Percentiles rank a stretch among this genome's conserved stretches.
phyloP scores from a whole-genome alignment of 2,797 vertebrate species.

The Craterocephalus amniculus region DNA sequence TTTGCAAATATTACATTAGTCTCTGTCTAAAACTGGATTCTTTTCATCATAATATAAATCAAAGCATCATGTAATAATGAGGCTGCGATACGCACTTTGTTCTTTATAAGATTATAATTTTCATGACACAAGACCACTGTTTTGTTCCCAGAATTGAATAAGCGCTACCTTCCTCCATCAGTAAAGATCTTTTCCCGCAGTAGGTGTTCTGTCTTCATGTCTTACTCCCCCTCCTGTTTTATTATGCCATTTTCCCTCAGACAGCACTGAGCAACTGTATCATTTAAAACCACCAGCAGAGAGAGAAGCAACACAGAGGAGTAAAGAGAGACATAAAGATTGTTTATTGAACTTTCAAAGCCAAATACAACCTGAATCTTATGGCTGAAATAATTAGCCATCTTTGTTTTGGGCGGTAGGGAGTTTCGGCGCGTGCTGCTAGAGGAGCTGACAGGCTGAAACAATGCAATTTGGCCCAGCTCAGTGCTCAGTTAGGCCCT shows the following conservation, averaged over 20 bases:
- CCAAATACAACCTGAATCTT: constrained; percentile 36
- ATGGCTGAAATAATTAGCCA: constrained; percentile 63
- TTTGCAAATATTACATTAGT: background rate
- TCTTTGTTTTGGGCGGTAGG: constrained; percentile 54
- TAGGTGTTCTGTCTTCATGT: constrained; percentile 30
- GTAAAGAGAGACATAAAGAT: constrained; percentile 52
- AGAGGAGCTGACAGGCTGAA: constrained; percentile 37
- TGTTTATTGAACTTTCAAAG: constrained; percentile 49
- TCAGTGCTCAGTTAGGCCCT: constrained; percentile 30
- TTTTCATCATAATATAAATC: background rate
- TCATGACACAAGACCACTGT: constrained; percentile 1
- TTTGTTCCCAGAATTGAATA: constrained; percentile 19
- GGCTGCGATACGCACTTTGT: background rate
- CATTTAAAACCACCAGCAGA: constrained; percentile 54
- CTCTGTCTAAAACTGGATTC: background rate
- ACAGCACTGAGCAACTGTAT: constrained; percentile 36
- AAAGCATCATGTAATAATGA: background rate
- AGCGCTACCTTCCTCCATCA: background rate
- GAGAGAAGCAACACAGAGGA: constrained; percentile 22
- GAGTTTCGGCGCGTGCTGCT: constrained; percentile 15
- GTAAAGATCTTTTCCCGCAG: background rate
- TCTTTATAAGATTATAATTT: background rate
- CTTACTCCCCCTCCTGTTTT: constrained; percentile 3
- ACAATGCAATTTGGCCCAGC: constrained; percentile 22
- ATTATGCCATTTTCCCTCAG: constrained; percentile 28